Evolutionary conservation across 2,797 vertebrate genomes (phyloP).

Genomic region (Poeciliopsis presidionis): DNA sequence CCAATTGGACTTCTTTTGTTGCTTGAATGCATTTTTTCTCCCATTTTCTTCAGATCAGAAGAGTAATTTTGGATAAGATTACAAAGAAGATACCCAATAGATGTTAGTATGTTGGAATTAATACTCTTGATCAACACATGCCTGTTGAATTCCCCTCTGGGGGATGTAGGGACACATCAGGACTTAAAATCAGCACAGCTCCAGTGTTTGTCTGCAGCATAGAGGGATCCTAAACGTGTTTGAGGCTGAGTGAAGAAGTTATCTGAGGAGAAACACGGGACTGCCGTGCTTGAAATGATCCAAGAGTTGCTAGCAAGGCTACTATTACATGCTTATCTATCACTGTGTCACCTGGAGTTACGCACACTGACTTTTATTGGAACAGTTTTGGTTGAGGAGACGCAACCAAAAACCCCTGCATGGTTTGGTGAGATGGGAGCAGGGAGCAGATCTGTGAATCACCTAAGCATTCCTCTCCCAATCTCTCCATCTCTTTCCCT

Average conservation of each 20-base stretch:
- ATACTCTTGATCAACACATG: not conserved
- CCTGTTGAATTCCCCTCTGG: not conserved
- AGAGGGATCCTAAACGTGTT: constrained; percentile 20
- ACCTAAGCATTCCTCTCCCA: constrained; percentile 44
- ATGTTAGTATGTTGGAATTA: not conserved
- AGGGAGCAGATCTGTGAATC: constrained; percentile 53
- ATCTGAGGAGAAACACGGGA: constrained; percentile 47
- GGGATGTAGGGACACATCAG: not conserved
- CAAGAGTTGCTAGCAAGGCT: constrained; percentile 58
- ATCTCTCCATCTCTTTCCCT: constrained; percentile 32
- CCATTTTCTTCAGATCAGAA: not conserved
- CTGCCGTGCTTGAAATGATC: constrained; percentile 60
- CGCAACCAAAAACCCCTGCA: constrained; percentile 55
- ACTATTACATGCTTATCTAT: constrained; percentile 65
- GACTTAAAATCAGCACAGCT: not conserved
- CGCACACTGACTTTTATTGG: constrained; percentile 61
- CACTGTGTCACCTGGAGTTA: constrained; percentile 51
- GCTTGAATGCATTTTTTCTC: not conserved
- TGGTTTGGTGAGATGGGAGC: constrained; percentile 51
- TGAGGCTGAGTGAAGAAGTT: constrained; percentile 26
- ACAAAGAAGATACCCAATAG: not conserved
- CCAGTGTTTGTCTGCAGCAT: constrained; percentile 24
- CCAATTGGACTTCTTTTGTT: not conserved
- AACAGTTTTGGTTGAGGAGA: constrained; percentile 64
- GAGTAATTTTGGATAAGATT: not conserved